Base-by-base conservation (phyloP, 2,113 vertebrate species). In the Astur gentilis region DNA sequence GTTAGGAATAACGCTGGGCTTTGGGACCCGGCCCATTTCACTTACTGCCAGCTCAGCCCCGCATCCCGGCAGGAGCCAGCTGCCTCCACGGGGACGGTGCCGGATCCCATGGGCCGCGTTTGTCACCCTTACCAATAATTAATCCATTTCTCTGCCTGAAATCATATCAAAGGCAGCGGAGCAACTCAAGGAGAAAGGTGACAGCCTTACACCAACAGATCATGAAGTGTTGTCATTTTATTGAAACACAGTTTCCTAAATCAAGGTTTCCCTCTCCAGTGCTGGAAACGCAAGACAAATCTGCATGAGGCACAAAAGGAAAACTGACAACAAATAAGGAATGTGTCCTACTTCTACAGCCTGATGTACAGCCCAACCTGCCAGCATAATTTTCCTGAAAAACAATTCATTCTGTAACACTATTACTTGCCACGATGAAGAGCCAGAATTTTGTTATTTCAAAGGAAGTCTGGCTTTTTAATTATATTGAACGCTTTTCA, bases 61-160 rank as follows among this genome's bases (percentile, higher is more conserved):
- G 18, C 23, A 38, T 13, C 65, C 61, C 80, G 58, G 26, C 69
- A 42, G 58, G 32, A 83, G 29, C 16, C 67, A 29, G 54, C 15
- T 65, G 64, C 52, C 49, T 52, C 47, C 61, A 10, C 3, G 4
- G 80, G 6, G 7, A 9, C 0, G 1, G 4, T 4, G 21, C 34
- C 45, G 45, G 20, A 54, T 40, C 2, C 1, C 52, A 14, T 0
- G 10, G 55, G 65, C 61, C 85, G n/a, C 15, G 11, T 40, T 52
- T 69, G 71, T 27, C 31, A 54, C 52, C 32, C 7, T 88, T 3
- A 7, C 7, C 55, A n/a, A 45, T 7, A 85, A 52, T 47, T 32
- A 27, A 71, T 45, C 75, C 79, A 29, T 38, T 72, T 47, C 79
- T 38, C 70, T n/a, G 20, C 85, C 76, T 38, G 52, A 31, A 89